Percentiles rank a stretch among this genome's conserved stretches.
Conservation (phyloP, 1,140 invertebrate genomes). For the Drosophila gunungcola region DNA sequence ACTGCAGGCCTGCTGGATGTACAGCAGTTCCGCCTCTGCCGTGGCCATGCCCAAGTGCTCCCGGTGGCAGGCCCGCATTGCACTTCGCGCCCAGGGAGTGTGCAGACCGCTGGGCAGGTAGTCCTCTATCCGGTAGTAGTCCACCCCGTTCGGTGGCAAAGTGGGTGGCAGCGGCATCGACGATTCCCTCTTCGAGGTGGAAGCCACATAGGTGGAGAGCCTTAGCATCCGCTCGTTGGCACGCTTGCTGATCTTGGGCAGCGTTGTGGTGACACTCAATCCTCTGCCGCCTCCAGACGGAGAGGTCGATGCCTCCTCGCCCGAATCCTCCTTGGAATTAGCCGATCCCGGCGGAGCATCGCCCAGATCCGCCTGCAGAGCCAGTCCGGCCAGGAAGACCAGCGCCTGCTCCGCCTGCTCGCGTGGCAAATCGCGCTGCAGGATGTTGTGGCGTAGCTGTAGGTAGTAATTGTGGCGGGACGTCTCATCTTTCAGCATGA, state of each 20-base stretch:
- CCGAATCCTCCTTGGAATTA: slow-evolving; percentile 26
- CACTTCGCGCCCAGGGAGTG: slow-evolving; percentile 87
- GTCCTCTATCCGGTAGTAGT: slow-evolving; percentile 93
- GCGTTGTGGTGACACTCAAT: slow-evolving; percentile 60
- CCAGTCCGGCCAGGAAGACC: slow-evolving; percentile 93
- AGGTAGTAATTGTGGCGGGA: slow-evolving; percentile 97
- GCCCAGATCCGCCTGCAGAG: slow-evolving; percentile 96
- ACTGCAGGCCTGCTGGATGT: slow-evolving; percentile 94
- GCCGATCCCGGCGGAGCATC: slow-evolving; percentile 86
- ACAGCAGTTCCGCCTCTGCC: slow-evolving; percentile 92
- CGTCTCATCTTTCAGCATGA: slow-evolving; percentile 94
- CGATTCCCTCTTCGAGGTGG: slow-evolving; percentile 39
- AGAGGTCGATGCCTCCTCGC: slow-evolving; percentile 20
- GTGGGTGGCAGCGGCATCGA: slow-evolving; percentile 14
- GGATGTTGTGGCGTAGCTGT: slow-evolving; percentile 95
- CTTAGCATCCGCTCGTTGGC: slow-evolving; percentile 76
- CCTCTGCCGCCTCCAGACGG: slow-evolving; percentile 3
- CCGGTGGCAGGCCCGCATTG: slow-evolving; percentile 87
- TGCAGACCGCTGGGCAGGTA: slow-evolving; percentile 88
- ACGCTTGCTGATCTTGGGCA: slow-evolving; percentile 80
- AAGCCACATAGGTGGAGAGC: slow-evolving; percentile 73
- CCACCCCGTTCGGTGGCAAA: slow-evolving; percentile 37
- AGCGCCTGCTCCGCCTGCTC: slow-evolving; percentile 89
- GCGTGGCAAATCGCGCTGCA: slow-evolving; percentile 88
- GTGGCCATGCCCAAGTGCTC: slow-evolving; percentile 91